A percentile compares a stretch with the other conserved stretches of the same genome.
Evolutionary conservation across 2,797 vertebrate genomes (phyloP).

Genomic region (Parauchenoglanis punctatus): DNA sequence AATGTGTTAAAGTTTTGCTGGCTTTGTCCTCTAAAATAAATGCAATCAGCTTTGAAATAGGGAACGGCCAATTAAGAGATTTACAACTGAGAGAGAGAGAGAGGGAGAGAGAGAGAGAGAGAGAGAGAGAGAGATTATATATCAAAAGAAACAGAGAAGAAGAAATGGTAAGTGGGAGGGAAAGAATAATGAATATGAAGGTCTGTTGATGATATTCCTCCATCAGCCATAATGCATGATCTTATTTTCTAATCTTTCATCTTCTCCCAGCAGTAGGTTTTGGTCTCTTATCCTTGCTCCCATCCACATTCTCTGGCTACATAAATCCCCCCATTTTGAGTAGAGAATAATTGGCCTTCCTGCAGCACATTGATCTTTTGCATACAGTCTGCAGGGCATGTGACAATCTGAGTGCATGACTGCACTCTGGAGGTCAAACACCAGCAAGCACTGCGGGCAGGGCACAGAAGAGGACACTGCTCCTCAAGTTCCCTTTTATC

Average conservation of each 20-base stretch:
- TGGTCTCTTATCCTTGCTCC: slow-evolving; percentile 34
- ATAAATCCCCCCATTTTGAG: slow-evolving; percentile 42
- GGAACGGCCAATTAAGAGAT: background rate
- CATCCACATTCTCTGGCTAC: slow-evolving; percentile 34
- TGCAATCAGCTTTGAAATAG: background rate
- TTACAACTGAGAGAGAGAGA: background rate
- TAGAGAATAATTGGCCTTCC: slow-evolving; percentile 38
- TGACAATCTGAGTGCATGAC: slow-evolving; percentile 52
- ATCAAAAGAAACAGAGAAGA: background rate
- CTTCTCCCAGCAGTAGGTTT: background rate
- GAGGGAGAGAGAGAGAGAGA: background rate
- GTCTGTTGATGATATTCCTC: slow-evolving; percentile 36
- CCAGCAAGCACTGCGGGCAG: slow-evolving; percentile 40
- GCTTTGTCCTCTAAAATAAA: too few species aligned
- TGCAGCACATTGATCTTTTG: slow-evolving; percentile 52
- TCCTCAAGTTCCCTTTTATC: slow-evolving; percentile 42
- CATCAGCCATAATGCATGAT: slow-evolving; percentile 44
- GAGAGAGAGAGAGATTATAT: background rate
- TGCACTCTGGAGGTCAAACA: slow-evolving; percentile 48
- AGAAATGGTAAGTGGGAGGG: background rate
- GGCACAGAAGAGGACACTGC: slow-evolving; percentile 36
- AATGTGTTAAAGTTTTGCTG: background rate
- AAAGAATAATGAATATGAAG: slow-evolving; percentile 3
- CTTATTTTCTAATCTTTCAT: slow-evolving; percentile 29
- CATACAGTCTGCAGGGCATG: slow-evolving; percentile 46